phyloP scores from a whole-genome alignment of 2,797 vertebrate genomes.

The Kryptolebias ocellatus region DNA sequence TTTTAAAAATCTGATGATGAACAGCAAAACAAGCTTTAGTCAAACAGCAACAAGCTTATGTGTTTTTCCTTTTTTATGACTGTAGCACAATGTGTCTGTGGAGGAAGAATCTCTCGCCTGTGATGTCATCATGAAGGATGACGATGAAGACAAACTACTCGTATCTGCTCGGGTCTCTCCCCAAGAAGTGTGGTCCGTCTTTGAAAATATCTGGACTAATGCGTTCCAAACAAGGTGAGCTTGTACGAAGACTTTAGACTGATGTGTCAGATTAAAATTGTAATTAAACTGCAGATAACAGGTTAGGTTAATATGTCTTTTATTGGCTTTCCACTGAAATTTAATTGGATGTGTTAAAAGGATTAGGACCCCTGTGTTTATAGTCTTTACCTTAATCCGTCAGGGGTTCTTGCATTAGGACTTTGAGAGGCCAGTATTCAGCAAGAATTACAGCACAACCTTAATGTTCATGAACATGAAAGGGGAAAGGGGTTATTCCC shows the following conservation, averaged over 20 bases:
- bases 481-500: not conserved
- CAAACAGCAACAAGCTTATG: not conserved
- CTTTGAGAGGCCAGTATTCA: not conserved
- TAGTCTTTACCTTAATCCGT: not conserved
- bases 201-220: conserved; percentile 89
- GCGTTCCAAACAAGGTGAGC: conserved; percentile 86
- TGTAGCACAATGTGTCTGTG: not conserved
- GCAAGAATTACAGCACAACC: not conserved
- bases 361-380: not conserved
- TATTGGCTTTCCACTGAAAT: not conserved
- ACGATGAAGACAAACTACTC: conserved; percentile 55
- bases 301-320: not conserved
- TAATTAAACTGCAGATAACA: not conserved
- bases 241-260: not conserved
- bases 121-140: conserved; percentile 73
- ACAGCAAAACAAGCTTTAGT: not conserved
- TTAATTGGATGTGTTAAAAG: not conserved
- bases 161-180: conserved; percentile 61
- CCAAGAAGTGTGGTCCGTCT: conserved; percentile 89
- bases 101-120: conserved; percentile 47
- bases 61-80: conserved; percentile 1
- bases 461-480: not conserved
- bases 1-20: no score
- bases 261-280: not conserved
- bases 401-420: not conserved